Evolutionary conservation across 1,140 invertebrate genomes (phyloP).

Genomic region (Dendroctonus valens): DNA sequence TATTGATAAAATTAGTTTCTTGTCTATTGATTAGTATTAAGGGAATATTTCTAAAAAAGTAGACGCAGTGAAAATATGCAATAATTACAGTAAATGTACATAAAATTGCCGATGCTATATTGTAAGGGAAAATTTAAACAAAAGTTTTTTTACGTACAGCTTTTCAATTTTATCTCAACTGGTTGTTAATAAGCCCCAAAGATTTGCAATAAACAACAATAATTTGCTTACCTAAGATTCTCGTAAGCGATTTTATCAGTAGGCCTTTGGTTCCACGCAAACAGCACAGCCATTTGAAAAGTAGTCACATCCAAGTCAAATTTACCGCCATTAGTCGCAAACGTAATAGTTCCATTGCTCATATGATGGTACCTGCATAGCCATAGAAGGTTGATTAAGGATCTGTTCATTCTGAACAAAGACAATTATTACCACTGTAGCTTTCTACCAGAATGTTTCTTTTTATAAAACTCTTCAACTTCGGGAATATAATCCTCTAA

Average conservation of each 20-base stretch:
- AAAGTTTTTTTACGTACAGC: too few species aligned
- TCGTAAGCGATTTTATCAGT: conserved; percentile 92
- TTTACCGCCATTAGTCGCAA: conserved; percentile 87
- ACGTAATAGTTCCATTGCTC: conserved; percentile 98
- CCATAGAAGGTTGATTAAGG: neutral
- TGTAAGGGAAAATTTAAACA: too few species aligned
- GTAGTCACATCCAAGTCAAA: conserved; percentile 99
- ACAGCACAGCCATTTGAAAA: conserved; percentile 99
- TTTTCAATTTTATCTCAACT: too few species aligned
- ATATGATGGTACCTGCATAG: conserved; percentile 85
- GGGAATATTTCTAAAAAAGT: too few species aligned
- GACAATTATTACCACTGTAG: conserved; percentile 75
- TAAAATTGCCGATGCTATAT: too few species aligned
- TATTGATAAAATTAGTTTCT: too few species aligned
- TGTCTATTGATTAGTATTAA: too few species aligned
- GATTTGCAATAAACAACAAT: too few species aligned
- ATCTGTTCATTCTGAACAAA: neutral
- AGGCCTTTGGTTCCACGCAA: conserved; percentile 97
- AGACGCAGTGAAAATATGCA: too few species aligned
- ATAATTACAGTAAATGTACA: too few species aligned
- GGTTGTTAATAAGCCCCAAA: too few species aligned
- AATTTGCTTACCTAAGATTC: conserved; percentile 61
- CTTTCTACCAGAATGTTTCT: conserved; percentile 97
- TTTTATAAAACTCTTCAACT: conserved; percentile 92
- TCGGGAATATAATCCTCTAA: conserved; percentile 98